A percentile compares a stretch with the other conserved stretches of the same genome.
Evolutionary conservation across 2,888 invertebrate species (phyloP).

Genomic region (Aphrophora alni): DNA sequence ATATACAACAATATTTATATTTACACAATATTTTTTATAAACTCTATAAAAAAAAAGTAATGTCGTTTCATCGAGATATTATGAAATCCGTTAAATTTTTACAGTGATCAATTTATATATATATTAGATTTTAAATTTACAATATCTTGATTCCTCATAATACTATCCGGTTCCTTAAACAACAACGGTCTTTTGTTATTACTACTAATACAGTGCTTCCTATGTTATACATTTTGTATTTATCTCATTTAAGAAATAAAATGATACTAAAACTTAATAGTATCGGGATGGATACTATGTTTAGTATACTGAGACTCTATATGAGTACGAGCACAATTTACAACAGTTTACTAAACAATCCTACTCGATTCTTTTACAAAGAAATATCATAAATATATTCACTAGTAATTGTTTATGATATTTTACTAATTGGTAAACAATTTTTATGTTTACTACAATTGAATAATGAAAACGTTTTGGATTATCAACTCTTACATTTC

Average conservation of each 20-base stretch:
- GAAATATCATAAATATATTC: background rate
- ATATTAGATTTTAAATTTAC: slow-evolving; percentile 1
- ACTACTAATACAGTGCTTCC: slow-evolving; percentile 38
- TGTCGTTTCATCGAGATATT: background rate
- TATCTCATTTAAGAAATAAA: background rate
- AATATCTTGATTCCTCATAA: slow-evolving; percentile 21
- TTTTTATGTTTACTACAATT: background rate
- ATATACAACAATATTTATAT: slow-evolving; percentile 37
- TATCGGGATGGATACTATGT: background rate
- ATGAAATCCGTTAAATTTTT: background rate
- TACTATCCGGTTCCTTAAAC: slow-evolving; percentile 36
- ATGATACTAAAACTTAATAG: background rate
- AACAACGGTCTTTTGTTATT: slow-evolving; percentile 39
- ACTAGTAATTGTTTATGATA: background rate
- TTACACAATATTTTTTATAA: slow-evolving; percentile 6
- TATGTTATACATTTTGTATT: slow-evolving; percentile 33
- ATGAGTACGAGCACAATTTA: background rate
- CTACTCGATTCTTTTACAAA: background rate
- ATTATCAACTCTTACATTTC: background rate
- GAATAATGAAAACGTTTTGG: background rate
- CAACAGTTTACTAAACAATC: background rate
- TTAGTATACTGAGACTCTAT: background rate
- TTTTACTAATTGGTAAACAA: background rate
- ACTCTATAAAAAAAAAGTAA: background rate
- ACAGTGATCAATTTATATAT: background rate